Evolutionary conservation across 2,113 vertebrate species (phyloP).

Genomic region (Bubalus kerabau): DNA sequence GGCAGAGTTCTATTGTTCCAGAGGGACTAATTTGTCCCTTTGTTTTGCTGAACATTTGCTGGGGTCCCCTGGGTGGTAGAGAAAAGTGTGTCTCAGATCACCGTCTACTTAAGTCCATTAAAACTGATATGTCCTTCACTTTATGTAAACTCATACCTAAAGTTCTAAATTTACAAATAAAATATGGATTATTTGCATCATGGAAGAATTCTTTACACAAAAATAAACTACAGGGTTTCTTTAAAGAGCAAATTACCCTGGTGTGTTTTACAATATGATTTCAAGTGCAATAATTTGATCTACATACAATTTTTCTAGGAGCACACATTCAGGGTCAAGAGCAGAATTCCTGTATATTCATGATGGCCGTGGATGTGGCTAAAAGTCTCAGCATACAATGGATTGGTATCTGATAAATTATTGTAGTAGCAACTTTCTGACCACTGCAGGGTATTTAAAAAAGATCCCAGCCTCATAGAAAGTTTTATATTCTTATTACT

Average conservation of each 20-base stretch:
- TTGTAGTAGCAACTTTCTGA: neutral
- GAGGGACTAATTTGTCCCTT: constrained; percentile 52
- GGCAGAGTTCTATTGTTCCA: constrained; percentile 28
- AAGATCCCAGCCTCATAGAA: neutral
- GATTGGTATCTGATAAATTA: neutral
- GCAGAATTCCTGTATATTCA: neutral
- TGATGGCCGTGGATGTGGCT: neutral
- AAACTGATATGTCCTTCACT: constrained; percentile 43
- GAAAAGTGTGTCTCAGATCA: neutral
- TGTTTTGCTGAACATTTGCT: constrained; percentile 19
- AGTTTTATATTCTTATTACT: neutral
- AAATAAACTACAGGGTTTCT: neutral
- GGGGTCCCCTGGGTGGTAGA: neutral
- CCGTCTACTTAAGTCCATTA: constrained; percentile 37
- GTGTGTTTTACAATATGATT: constrained; percentile 11
- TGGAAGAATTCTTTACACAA: constrained; percentile 23
- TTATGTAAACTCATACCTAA: neutral
- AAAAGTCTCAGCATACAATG: neutral
- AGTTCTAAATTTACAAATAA: constrained; percentile 40
- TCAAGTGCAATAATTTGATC: constrained; percentile 14
- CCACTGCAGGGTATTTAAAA: neutral
- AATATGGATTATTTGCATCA: neutral
- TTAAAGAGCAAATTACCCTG: neutral
- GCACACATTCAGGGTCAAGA: neutral
- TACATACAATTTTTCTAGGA: constrained; percentile 2